Percentiles rank a stretch among this genome's conserved stretches.
Conservation (phyloP, 2,888 invertebrate genomes). For the Dryomyza anilis region DNA sequence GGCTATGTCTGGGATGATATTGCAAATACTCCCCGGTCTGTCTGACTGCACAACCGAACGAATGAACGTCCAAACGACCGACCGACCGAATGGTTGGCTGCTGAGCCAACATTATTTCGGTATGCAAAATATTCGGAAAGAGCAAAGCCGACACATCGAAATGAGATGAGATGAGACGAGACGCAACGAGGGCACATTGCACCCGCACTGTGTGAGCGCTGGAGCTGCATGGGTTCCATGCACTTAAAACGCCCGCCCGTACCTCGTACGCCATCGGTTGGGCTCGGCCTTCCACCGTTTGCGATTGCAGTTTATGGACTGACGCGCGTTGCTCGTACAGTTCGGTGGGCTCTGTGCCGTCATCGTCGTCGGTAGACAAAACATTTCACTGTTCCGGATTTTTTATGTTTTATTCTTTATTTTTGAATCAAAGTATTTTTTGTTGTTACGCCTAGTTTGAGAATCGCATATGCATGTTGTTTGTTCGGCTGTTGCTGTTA, state of each 20-base stretch:
- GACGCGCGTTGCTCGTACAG: neutral
- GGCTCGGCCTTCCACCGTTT: neutral
- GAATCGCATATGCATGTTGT: too few relatives aligned
- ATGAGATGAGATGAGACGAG: neutral
- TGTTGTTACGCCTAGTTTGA: too few relatives aligned
- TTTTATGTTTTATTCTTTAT: too few relatives aligned
- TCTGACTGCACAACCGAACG: neutral
- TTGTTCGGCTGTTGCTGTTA: too few relatives aligned
- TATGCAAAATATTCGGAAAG: constrained; percentile 14
- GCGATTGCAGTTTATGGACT: neutral
- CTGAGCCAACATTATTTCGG: constrained; percentile 14
- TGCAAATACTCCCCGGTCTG: neutral
- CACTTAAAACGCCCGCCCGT: constrained; percentile 8
- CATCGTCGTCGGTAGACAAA: neutral
- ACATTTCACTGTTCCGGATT: too few relatives aligned
- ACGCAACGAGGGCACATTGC: neutral
- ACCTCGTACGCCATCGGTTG: neutral
- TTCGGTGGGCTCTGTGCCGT: neutral
- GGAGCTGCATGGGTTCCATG: constrained; percentile 21
- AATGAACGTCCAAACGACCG: too few relatives aligned
- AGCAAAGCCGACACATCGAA: neutral
- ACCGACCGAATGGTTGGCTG: too few relatives aligned
- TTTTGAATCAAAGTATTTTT: too few relatives aligned
- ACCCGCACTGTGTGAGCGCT: constrained; percentile 14
- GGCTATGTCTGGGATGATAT: neutral